Evolutionary conservation across 2,797 vertebrate genomes (phyloP), one percentile per base, ranked within the genome.

Genomic region (Bradypus variegatus): DNA sequence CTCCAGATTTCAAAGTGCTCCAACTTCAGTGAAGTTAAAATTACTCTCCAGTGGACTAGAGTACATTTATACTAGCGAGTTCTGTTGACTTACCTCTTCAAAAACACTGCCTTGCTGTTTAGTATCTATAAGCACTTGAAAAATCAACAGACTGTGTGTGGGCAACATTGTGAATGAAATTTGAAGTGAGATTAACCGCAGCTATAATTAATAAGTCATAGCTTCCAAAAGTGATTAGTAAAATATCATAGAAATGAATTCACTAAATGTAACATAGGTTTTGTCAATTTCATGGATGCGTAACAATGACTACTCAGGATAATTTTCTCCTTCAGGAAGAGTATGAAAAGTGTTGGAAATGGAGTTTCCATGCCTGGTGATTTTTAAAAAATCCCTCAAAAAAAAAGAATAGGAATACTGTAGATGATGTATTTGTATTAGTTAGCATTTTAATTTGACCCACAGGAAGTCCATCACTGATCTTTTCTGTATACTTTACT

Each of bases 81-180:
- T 95, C 77, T 94, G 88, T 94, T 94, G 91, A 91, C 89, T 95
- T 87, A 91, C 76, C 92, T 88, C 62, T 84, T 93, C 89, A 87
- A 55, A 93, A 95, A 85, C 83, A 90, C 77, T 92, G 84, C 92
- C 84, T 92, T 77, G 91, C 50, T 75, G 89, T 91, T 95, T 93
- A 78, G 77, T 85, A 89, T 94, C 91, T 93, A 90, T 94, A 94
- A 93, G 93, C 85, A 65, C 83, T 94, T 91, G 83, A 91, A 95
- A 95, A 94, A 90, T 87, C 93, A 96, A 73, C 95, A 96, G 92
- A 95, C 94, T 91, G 88, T 96, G 95, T 94, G 95, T 93, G 94
- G 95, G 95, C 95, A 94, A 94, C 93, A 92, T 94, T 96, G 93
- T 96, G 95, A 96, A 96, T 96, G 96, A 95, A 96, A 94, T 94